A percentile compares a stretch with the other conserved stretches of the same genome.
Evolutionary conservation across 1,140 invertebrate species (phyloP).

Genomic region (fruit fly (Drosophila melanogaster)): Release_6_plus_ISO1_MT NT_033777.3:20707001-20707500

Average conservation of each 20-base stretch:
- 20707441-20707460: slow-evolving; percentile 28
- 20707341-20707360: slow-evolving; percentile 24
- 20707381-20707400: slow-evolving; percentile 47
- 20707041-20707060: slow-evolving; percentile 43
- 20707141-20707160: background rate
- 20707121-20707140: background rate
- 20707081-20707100: slow-evolving; percentile 21
- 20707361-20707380: slow-evolving; percentile 47
- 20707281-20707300: background rate
- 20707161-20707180: slow-evolving; percentile 15
- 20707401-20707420: slow-evolving; percentile 38
- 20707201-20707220: slow-evolving; percentile 47
- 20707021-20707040: slow-evolving; percentile 42
- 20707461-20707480: slow-evolving; percentile 51
- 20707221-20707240: slow-evolving; percentile 10
- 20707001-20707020: slow-evolving; percentile 59
- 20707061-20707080: slow-evolving; percentile 56
- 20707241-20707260: background rate
- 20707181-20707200: slow-evolving; percentile 73
- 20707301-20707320: slow-evolving; percentile 14
- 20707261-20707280: background rate
- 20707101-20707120: slow-evolving; percentile 26
- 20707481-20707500: slow-evolving; percentile 38
- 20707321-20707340: slow-evolving; percentile 22
- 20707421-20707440: slow-evolving; percentile 20